Evolutionary conservation across 1,140 invertebrate genomes (phyloP).

Genomic region (Drosophila obscura): DNA sequence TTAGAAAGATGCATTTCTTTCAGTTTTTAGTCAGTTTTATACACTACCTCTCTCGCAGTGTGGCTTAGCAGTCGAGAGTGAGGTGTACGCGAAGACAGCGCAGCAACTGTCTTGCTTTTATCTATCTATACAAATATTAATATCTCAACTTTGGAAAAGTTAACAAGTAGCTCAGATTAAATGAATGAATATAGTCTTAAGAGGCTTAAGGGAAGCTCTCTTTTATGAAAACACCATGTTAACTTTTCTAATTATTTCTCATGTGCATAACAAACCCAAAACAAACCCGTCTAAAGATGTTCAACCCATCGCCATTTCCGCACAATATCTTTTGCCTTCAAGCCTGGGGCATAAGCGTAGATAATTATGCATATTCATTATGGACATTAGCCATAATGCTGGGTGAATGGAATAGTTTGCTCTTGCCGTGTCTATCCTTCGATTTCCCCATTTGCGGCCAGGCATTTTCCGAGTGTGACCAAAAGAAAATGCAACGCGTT

Average conservation of each 20-base stretch:
- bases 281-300: conserved; percentile 11
- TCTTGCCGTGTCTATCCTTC: conserved; percentile 32
- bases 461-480: conserved; percentile 26
- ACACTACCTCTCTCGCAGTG: no score
- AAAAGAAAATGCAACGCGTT: conserved; percentile 46
- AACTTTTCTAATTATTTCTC: not conserved
- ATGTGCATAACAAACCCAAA: conserved; percentile 6
- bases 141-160: no score
- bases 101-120: no score
- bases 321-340: conserved; percentile 26
- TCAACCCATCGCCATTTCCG: conserved; percentile 34
- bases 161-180: not conserved
- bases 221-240: no score
- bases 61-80: no score
- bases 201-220: no score
- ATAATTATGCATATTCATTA: conserved; percentile 57
- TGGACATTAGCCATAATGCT: conserved; percentile 37
- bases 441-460: conserved; percentile 25
- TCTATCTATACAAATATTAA: no score
- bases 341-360: conserved; percentile 20
- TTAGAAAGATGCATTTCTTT: not conserved
- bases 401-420: conserved; percentile 41
- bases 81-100: no score
- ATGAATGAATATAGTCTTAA: no score
- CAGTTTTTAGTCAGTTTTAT: no score